A percentile compares a stretch with the other conserved stretches of the same genome.
Conservation (phyloP, 2,888 invertebrate genomes). For the Agonopterix arenella region DNA sequence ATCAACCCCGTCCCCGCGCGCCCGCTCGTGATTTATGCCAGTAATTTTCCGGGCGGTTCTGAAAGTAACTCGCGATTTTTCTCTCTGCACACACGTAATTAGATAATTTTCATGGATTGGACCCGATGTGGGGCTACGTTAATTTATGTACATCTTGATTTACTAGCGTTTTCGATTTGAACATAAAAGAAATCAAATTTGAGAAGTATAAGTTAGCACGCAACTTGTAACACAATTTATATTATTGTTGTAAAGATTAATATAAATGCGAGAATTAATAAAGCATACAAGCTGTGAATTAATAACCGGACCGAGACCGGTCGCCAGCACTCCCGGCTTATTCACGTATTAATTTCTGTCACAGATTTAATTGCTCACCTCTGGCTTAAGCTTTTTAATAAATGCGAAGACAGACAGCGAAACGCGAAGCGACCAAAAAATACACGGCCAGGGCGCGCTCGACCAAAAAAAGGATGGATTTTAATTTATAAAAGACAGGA, state of each 20-base stretch:
- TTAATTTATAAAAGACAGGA: constrained; percentile 78
- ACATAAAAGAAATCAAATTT: neutral
- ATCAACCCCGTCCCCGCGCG: constrained; percentile 51
- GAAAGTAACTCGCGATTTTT: constrained; percentile 73
- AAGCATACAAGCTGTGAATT: constrained; percentile 52
- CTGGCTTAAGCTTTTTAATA: constrained; percentile 72
- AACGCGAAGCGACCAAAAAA: constrained; percentile 66
- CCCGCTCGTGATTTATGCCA: constrained; percentile 60
- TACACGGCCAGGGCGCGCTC: constrained; percentile 44
- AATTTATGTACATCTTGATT: constrained; percentile 19
- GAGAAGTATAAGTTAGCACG: neutral
- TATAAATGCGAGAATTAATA: constrained; percentile 52
- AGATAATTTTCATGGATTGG: constrained; percentile 67
- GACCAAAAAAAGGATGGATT: constrained; percentile 68
- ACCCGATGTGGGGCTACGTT: constrained; percentile 17
- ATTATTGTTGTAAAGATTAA: constrained; percentile 22
- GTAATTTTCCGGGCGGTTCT: constrained; percentile 73
- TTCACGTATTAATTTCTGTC: constrained; percentile 72
- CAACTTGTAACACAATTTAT: neutral
- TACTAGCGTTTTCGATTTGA: neutral
- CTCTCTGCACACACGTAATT: constrained; percentile 70
- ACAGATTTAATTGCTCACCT: constrained; percentile 73
- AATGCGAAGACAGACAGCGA: constrained; percentile 69
- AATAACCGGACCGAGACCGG: constrained; percentile 42
- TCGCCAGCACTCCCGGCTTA: constrained; percentile 36